Percentiles rank a stretch among this genome's conserved stretches.
Evolutionary conservation across 2,113 vertebrate species (phyloP).

Genomic region (Amazona guildingii): DNA sequence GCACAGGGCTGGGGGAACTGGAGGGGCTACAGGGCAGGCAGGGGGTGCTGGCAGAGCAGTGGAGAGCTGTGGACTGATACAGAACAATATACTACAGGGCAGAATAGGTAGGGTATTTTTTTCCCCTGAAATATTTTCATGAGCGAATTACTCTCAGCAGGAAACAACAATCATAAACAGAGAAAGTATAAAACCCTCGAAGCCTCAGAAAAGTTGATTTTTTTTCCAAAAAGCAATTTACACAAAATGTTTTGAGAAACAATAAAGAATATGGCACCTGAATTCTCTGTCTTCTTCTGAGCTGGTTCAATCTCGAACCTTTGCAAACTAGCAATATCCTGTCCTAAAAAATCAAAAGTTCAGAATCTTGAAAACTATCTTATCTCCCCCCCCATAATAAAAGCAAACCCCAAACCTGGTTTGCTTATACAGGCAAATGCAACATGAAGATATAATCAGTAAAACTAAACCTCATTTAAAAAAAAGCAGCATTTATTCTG

Average conservation of each 20-base stretch:
- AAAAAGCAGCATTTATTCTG: not conserved
- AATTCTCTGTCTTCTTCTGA: not conserved
- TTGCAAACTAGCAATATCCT: not conserved
- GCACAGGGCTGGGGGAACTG: not conserved
- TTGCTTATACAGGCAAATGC: conserved; percentile 26
- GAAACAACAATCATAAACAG: not conserved
- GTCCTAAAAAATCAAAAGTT: not conserved
- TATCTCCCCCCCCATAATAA: not conserved
- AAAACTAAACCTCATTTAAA: not conserved
- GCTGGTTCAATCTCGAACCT: not conserved
- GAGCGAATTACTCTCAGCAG: not conserved
- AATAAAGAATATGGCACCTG: not conserved
- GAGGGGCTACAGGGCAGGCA: not conserved
- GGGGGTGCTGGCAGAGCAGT: not conserved
- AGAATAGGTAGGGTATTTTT: not conserved
- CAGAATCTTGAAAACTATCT: conserved; percentile 20
- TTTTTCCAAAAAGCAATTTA: not conserved
- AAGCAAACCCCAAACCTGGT: not conserved
- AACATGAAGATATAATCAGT: conserved; percentile 48
- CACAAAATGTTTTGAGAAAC: not conserved
- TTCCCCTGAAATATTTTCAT: not conserved
- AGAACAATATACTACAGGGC: not conserved
- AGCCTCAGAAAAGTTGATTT: not conserved
- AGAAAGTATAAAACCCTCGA: not conserved
- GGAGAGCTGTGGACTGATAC: not conserved